Conservation (phyloP, 2,113 vertebrate species). For the Psephotus haematonotus region DNA sequence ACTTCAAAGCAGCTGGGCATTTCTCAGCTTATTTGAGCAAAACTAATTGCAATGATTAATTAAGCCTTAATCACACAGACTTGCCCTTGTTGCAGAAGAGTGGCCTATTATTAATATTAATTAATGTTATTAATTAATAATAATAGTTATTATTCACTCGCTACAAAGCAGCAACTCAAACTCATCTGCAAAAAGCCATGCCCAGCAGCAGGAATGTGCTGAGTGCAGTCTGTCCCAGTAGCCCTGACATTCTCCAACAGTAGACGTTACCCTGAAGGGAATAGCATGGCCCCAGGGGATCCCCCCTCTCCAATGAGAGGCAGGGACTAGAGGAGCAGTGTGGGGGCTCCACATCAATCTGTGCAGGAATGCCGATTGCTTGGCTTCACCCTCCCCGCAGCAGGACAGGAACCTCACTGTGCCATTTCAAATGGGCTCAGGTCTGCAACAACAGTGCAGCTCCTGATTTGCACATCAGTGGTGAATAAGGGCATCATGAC, state of each 20-base stretch:
- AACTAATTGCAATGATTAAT: slow-evolving; percentile 29
- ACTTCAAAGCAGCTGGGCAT: neutral
- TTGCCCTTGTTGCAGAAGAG: slow-evolving; percentile 17
- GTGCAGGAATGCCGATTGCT: fast-evolving
- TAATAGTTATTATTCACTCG: neutral
- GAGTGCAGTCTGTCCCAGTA: fast-evolving
- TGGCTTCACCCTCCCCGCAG: too few species aligned
- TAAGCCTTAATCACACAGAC: neutral
- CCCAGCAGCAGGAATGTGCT: fast-evolving
- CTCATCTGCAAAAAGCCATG: neutral
- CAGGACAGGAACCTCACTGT: fast-evolving
- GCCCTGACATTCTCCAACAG: fast-evolving
- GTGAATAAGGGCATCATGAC: fast-evolving
- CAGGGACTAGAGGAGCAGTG: fast-evolving
- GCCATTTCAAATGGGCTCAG: fast-evolving
- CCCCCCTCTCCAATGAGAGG: fast-evolving
- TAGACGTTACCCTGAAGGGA: neutral
- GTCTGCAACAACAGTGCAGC: fast-evolving
- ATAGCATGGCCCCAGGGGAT: fast-evolving
- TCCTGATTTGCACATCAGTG: fast-evolving
- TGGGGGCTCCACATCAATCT: fast-evolving
- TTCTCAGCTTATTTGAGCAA: neutral
- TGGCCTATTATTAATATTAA: slow-evolving; percentile 28
- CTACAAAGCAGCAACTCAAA: neutral
- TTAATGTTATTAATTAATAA: slow-evolving; percentile 27